These are phyloP conservation scores for Apocheima hispidaria DNA, from an alignment of 2,888 invertebrate genomes.

Conservation along the genomic window DNA sequence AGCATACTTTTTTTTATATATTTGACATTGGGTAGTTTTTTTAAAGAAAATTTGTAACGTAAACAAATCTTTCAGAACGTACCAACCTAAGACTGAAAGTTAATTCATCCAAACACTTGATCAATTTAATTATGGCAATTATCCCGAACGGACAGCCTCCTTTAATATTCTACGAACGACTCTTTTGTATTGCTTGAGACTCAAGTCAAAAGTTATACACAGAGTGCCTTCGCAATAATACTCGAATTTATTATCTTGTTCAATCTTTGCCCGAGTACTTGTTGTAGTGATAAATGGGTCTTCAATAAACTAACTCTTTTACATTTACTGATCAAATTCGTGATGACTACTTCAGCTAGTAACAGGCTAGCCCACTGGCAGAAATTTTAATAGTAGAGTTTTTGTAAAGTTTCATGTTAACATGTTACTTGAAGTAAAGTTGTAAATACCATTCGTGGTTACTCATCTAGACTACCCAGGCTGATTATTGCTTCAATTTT, in stretches of 20 bases:
- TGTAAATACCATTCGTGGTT: no score
- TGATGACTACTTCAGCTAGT: neutral
- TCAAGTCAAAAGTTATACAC: slow-evolving; percentile 16
- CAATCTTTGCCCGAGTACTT: neutral
- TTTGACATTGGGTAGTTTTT: neutral
- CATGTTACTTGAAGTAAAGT: no score
- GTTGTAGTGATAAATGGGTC: slow-evolving; percentile 2
- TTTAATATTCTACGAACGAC: slow-evolving; percentile 19
- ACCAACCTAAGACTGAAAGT: slow-evolving; percentile 14
- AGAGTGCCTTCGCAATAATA: slow-evolving; percentile 12
- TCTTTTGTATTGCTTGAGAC: slow-evolving; percentile 18
- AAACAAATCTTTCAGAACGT: neutral
- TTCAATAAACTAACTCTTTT: neutral
- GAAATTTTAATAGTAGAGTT: no score
- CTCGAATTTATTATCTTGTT: slow-evolving; percentile 2
- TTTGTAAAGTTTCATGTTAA: no score
- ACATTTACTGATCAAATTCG: neutral
- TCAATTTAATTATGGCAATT: slow-evolving; percentile 26
- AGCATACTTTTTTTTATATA: no score
- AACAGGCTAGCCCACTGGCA: no score
- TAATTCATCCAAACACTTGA: slow-evolving; percentile 24
- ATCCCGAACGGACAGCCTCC: slow-evolving; percentile 26
- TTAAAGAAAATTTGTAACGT: neutral
- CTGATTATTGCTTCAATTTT: no score
- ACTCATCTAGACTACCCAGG: no score